These are phyloP conservation scores for Mellivora capensis DNA, from an alignment of 2,113 vertebrate genomes.

Conservation along the genomic window DNA sequence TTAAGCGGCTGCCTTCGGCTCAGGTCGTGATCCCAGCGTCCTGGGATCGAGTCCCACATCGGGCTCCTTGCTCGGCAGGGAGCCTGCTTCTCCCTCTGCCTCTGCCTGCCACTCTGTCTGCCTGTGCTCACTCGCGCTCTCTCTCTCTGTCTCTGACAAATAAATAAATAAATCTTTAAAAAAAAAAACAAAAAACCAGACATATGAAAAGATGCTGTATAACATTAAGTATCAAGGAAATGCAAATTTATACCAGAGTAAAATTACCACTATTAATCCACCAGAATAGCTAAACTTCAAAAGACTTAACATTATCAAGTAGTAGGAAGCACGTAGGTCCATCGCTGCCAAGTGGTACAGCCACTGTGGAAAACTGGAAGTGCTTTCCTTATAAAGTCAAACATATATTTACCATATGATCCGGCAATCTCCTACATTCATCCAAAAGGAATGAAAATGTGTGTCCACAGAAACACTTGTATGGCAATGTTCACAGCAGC, in stretches of 20 bases:
- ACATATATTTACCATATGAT: background rate
- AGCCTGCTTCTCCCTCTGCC: too few species aligned
- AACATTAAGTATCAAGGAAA: conserved; percentile 5
- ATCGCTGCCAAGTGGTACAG: background rate
- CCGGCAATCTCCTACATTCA: background rate
- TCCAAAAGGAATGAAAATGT: background rate
- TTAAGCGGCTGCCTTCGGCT: too few species aligned
- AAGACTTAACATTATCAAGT: background rate
- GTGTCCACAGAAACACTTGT: background rate
- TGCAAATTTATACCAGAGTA: background rate
- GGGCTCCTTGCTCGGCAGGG: too few species aligned
- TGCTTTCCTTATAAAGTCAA: background rate
- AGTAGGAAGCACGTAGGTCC: background rate
- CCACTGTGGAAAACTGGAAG: background rate
- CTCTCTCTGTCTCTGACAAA: too few species aligned
- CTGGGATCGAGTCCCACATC: too few species aligned
- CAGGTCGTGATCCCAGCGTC: too few species aligned
- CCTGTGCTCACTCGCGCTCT: too few species aligned
- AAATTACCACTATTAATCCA: background rate
- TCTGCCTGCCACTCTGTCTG: too few species aligned
- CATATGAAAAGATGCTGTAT: background rate
- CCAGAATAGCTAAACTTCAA: background rate
- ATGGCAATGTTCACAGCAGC: background rate
- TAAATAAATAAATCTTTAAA: too few species aligned
- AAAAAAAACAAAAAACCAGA: too few species aligned